phyloP scores from a whole-genome alignment of 2,113 vertebrate genomes.

The Meriones unguiculatus region DNA sequence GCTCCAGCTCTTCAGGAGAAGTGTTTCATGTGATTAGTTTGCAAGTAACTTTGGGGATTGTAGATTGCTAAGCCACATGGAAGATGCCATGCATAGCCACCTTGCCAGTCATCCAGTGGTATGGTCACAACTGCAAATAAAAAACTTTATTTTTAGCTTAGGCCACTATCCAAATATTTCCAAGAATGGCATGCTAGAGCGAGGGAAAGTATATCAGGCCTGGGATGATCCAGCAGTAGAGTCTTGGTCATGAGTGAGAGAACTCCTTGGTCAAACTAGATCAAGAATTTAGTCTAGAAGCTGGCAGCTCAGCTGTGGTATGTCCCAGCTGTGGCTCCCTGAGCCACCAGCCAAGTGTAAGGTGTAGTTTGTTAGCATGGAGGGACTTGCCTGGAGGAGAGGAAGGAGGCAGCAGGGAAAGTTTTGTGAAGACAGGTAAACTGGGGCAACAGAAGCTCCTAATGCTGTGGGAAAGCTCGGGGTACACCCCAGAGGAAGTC shows the following conservation, averaged over 20 bases:
- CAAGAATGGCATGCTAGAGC: neutral
- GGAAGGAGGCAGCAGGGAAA: neutral
- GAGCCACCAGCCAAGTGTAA: neutral
- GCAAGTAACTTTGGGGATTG: neutral
- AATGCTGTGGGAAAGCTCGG: slow-evolving; percentile 10
- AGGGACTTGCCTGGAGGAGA: neutral
- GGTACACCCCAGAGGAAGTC: neutral
- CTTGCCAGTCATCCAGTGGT: neutral
- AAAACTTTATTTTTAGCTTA: neutral
- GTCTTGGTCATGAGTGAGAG: neutral
- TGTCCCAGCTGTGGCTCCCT: neutral
- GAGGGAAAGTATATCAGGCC: slow-evolving; percentile 7
- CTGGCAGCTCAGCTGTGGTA: neutral
- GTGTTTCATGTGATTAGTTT: neutral
- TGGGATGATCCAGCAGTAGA: neutral
- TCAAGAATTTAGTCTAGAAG: neutral
- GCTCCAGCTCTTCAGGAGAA: neutral
- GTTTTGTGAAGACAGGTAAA: neutral
- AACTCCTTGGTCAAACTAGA: neutral
- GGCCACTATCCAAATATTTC: neutral
- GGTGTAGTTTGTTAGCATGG: neutral
- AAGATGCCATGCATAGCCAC: neutral
- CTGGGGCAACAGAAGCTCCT: neutral
- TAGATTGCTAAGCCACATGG: neutral
- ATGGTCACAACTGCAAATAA: neutral